phyloP scores from a whole-genome alignment of 2,797 vertebrate species.

The Ctenosaura bakeri region DNA sequence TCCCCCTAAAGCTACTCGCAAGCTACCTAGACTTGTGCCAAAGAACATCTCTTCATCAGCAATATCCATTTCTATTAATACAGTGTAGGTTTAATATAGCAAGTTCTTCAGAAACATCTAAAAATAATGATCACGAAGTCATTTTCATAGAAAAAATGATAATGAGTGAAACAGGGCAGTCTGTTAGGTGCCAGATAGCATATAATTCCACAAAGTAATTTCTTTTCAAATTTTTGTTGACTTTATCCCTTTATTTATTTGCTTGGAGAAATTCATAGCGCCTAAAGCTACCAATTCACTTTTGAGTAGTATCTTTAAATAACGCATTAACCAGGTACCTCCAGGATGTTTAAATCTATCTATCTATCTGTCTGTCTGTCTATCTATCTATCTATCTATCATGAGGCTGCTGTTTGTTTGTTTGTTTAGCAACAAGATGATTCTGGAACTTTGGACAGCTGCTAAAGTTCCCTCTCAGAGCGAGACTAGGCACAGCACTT shows the following conservation, averaged over 20 bases:
- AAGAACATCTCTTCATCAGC: conserved; percentile 21
- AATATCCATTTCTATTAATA: conserved; percentile 24
- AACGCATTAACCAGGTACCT: conserved; percentile 67
- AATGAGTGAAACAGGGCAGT: conserved; percentile 47
- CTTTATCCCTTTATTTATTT: conserved; percentile 57
- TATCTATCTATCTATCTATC: conserved; percentile 17
- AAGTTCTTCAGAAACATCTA: not conserved
- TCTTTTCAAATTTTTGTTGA: conserved; percentile 47
- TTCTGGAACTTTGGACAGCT: conserved; percentile 52
- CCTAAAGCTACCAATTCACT: conserved; percentile 65
- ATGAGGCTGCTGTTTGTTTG: conserved; percentile 18
- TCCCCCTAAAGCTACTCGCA: conserved; percentile 24
- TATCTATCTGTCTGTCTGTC: no score
- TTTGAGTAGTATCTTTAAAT: conserved; percentile 59
- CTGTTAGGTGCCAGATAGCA: conserved; percentile 13
- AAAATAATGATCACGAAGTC: conserved; percentile 21
- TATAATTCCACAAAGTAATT: conserved; percentile 27
- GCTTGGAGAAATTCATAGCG: conserved; percentile 50
- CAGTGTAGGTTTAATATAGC: conserved; percentile 28
- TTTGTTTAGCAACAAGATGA: conserved; percentile 63
- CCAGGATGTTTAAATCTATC: conserved; percentile 24
- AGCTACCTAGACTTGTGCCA: conserved; percentile 12
- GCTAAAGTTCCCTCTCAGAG: conserved; percentile 25
- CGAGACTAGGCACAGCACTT: not conserved
- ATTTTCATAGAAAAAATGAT: conserved; percentile 31